These are phyloP conservation scores for Pseudonaja textilis DNA, from an alignment of 2,113 vertebrate species.

Conservation along the genomic window DNA sequence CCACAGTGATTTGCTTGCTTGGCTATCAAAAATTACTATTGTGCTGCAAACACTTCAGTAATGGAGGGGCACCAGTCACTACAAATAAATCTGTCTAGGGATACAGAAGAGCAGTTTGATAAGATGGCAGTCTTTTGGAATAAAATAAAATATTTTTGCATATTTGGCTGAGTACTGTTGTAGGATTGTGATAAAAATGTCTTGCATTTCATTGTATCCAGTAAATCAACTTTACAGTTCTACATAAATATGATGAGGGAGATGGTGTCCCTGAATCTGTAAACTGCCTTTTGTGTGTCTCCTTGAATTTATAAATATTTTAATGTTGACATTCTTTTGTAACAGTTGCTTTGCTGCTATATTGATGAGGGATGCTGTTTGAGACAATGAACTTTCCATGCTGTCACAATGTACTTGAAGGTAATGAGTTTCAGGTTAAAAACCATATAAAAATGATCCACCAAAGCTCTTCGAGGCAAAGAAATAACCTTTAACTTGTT, in stretches of 20 bases:
- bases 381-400: background rate
- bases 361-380: background rate
- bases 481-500: background rate
- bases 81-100: background rate
- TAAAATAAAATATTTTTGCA: background rate
- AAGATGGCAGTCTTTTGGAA: background rate
- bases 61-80: background rate
- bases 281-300: background rate
- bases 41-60: background rate
- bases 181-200: conserved; percentile 1
- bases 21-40: background rate
- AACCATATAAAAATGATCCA: background rate
- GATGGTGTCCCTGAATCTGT: background rate
- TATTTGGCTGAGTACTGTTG: background rate
- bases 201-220: background rate
- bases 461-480: background rate
- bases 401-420: background rate
- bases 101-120: background rate
- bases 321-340: background rate
- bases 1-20: background rate
- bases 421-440: background rate
- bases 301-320: conserved; percentile 1
- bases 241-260: background rate
- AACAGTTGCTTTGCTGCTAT: background rate
- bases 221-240: background rate